Percentiles rank a stretch among this genome's conserved stretches.
Conservation (phyloP, 1,140 invertebrate species). For the Bicyclus anynana region DNA sequence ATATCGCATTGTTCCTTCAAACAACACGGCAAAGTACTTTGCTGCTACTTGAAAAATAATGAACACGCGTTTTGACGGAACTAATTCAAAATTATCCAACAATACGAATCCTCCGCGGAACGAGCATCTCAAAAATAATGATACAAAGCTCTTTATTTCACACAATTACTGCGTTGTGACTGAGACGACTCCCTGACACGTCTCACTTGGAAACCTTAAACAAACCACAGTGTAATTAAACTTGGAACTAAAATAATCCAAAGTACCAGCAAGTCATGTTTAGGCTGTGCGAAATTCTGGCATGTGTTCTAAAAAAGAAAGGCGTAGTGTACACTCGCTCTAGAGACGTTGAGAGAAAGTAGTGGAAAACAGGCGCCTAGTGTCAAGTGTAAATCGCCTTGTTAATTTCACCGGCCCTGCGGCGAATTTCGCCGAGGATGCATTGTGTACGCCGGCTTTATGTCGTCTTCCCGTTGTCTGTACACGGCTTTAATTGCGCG, state of each 20-base stretch:
- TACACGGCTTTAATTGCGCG: slow-evolving; percentile 74
- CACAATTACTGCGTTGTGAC: slow-evolving; percentile 65
- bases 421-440: slow-evolving; percentile 74
- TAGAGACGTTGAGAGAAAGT: slow-evolving; percentile 49
- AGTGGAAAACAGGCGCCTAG: slow-evolving; percentile 70
- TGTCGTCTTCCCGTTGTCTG: slow-evolving; percentile 75
- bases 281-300: slow-evolving; percentile 23
- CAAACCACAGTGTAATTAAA: slow-evolving; percentile 41
- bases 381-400: slow-evolving; percentile 77
- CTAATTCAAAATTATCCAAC: slow-evolving; percentile 53
- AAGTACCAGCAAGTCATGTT: slow-evolving; percentile 27
- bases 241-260: slow-evolving; percentile 1
- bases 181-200: slow-evolving; percentile 22
- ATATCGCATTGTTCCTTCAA: slow-evolving; percentile 44
- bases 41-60: slow-evolving; percentile 41
- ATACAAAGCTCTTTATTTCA: slow-evolving; percentile 71
- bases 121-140: slow-evolving; percentile 60
- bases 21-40: slow-evolving; percentile 16
- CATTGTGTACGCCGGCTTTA: slow-evolving; percentile 74
- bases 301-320: slow-evolving; percentile 34
- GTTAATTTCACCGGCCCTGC: slow-evolving; percentile 74
- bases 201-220: slow-evolving; percentile 27
- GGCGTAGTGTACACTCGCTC: slow-evolving; percentile 38
- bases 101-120: slow-evolving; percentile 42
- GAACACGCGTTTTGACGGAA: slow-evolving; percentile 38